phyloP scores from a whole-genome alignment of 1,140 invertebrate species.

The Cherax quadricarinatus region DNA sequence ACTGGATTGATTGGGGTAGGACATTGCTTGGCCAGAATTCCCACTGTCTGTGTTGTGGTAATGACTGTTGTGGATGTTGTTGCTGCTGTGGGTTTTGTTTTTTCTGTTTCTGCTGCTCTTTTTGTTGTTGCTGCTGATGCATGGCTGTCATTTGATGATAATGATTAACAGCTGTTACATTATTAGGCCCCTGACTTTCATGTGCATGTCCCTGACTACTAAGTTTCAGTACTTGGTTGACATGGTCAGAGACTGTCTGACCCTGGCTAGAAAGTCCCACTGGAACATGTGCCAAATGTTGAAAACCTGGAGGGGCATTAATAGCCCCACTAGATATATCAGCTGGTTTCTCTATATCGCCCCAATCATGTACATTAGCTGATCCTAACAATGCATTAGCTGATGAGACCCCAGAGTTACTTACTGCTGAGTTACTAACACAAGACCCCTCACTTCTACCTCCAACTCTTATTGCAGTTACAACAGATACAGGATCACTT shows the following conservation, averaged over 20 bases:
- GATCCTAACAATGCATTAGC: not conserved
- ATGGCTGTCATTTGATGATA: not conserved
- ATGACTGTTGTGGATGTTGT: constrained; percentile 13
- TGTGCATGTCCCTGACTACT: not conserved
- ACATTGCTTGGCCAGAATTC: constrained; percentile 28
- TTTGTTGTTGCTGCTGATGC: constrained; percentile 32
- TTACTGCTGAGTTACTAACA: not conserved
- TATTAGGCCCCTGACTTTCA: constrained; percentile 14
- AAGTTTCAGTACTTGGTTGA: constrained; percentile 9
- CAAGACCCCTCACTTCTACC: not conserved
- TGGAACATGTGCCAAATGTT: constrained; percentile 29
- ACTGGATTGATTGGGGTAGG: constrained; percentile 34
- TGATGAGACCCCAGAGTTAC: not conserved
- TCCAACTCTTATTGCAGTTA: constrained; percentile 4
- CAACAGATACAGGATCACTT: constrained; percentile 2
- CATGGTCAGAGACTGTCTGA: not conserved
- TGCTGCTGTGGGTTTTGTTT: constrained; percentile 9
- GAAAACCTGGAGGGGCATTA: constrained; percentile 46
- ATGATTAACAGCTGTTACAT: not conserved
- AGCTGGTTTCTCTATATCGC: not conserved
- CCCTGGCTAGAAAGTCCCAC: not conserved
- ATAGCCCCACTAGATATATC: not conserved
- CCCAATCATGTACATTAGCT: constrained; percentile 1
- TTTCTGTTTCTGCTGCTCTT: constrained; percentile 16
- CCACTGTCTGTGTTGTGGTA: constrained; percentile 20